phyloP scores from a whole-genome alignment of 2,888 invertebrate genomes.

The Hyles lineata region DNA sequence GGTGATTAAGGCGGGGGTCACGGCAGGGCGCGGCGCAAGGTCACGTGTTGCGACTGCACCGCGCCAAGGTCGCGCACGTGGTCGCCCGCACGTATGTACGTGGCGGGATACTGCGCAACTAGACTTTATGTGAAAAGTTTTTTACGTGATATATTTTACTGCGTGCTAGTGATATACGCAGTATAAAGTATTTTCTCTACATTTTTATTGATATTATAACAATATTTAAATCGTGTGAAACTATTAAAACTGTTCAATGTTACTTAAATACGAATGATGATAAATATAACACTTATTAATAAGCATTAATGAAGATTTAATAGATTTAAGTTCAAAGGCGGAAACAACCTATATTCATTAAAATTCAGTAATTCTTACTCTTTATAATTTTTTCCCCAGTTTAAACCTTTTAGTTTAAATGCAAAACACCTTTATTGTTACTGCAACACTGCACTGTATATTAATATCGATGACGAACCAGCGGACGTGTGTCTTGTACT shows the following conservation, averaged over 20 bases:
- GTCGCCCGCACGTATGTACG: slow-evolving; percentile 26
- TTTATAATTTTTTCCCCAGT: no score
- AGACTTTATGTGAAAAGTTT: not conserved
- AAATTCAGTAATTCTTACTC: no score
- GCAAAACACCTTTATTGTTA: not conserved
- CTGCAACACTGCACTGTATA: slow-evolving; percentile 15
- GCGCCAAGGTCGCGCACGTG: slow-evolving; percentile 32
- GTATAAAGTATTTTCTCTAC: no score
- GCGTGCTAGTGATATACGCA: not conserved
- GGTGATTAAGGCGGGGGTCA: slow-evolving; percentile 15
- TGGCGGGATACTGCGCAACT: not conserved
- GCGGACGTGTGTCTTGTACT: not conserved
- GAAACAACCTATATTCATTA: no score
- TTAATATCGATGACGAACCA: slow-evolving; percentile 16
- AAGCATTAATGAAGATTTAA: no score
- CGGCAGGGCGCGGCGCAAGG: slow-evolving; percentile 29
- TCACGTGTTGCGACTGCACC: slow-evolving; percentile 28
- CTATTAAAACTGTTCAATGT: no score
- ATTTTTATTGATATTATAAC: no score
- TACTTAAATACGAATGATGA: no score
- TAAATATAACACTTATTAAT: no score
- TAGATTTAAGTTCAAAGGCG: no score
- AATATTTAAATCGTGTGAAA: no score
- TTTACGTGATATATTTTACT: not conserved
- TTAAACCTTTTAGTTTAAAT: not conserved